phyloP scores from a whole-genome alignment of 2,113 vertebrate genomes.

The Amphiprion ocellaris region DNA sequence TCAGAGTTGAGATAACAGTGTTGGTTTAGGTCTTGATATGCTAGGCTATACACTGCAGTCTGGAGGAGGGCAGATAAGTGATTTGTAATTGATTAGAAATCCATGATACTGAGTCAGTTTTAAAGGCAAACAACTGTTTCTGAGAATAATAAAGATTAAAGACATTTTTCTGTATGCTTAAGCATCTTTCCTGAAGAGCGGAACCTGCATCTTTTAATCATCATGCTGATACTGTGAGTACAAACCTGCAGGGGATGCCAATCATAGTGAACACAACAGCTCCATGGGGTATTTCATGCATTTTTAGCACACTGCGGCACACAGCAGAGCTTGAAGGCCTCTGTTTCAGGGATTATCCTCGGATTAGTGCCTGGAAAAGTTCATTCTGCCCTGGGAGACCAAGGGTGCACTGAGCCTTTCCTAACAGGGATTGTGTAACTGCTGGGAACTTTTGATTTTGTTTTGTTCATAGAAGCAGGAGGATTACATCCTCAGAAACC shows the following conservation, averaged over 20 bases:
- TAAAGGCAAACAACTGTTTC: neutral
- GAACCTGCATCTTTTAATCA: slow-evolving; percentile 1
- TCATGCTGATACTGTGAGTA: neutral
- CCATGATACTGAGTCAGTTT: neutral
- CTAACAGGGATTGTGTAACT: slow-evolving; percentile 76
- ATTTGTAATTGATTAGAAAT: slow-evolving; percentile 5
- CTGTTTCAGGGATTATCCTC: slow-evolving; percentile 65
- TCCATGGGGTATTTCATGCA: slow-evolving; percentile 33
- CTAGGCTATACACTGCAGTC: neutral
- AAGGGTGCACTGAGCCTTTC: slow-evolving; percentile 59
- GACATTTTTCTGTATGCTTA: slow-evolving; percentile 6
- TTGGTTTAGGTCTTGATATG: neutral
- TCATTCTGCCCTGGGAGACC: slow-evolving; percentile 70
- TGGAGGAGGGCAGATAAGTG: neutral
- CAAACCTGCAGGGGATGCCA: slow-evolving; percentile 9
- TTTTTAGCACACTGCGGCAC: slow-evolving; percentile 42
- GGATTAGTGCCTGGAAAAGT: slow-evolving; percentile 82
- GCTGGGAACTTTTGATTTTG: slow-evolving; percentile 70
- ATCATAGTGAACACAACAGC: slow-evolving; percentile 5
- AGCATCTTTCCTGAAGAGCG: slow-evolving; percentile 19
- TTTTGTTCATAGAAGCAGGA: slow-evolving; percentile 65
- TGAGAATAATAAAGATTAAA: neutral
- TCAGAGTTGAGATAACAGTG: neutral
- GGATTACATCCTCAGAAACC: slow-evolving; percentile 72
- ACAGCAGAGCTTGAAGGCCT: slow-evolving; percentile 53